Conservation (phyloP, 2,888 invertebrate genomes). For the Xestia c-nigrum region DNA sequence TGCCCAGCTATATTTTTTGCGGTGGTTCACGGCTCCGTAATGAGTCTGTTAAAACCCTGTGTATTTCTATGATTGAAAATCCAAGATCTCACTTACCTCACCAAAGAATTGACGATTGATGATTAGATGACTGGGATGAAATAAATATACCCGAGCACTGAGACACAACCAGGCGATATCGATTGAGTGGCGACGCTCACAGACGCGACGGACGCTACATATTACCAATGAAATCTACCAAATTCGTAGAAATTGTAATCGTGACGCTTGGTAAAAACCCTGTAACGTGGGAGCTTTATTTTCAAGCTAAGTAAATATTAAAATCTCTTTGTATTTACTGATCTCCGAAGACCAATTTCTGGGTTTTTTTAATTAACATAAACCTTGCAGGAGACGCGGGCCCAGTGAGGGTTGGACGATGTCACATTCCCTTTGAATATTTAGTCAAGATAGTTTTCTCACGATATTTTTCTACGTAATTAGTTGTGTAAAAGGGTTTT, state of each 20-base stretch:
- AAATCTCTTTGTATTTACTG: neutral
- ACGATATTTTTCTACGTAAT: neutral
- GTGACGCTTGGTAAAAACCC: neutral
- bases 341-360: neutral
- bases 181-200: neutral
- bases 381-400: neutral
- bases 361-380: neutral
- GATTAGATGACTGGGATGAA: neutral
- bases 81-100: neutral
- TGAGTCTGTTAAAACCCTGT: too few relatives aligned
- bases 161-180: neutral
- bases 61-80: neutral
- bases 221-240: neutral
- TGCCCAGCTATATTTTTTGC: too few relatives aligned
- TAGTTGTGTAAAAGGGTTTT: neutral
- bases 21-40: too few relatives aligned
- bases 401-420: neutral
- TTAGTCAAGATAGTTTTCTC: neutral
- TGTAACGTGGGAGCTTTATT: neutral
- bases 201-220: too few relatives aligned
- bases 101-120: neutral
- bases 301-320: neutral
- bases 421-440: neutral
- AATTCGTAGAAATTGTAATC: neutral
- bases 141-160: neutral